Percentiles rank a stretch among this genome's conserved stretches.
These are phyloP conservation scores for Epizoanthus illoricatus DNA, from an alignment of 92 coral and sea anemone species.

Conservation along the genomic window DNA sequence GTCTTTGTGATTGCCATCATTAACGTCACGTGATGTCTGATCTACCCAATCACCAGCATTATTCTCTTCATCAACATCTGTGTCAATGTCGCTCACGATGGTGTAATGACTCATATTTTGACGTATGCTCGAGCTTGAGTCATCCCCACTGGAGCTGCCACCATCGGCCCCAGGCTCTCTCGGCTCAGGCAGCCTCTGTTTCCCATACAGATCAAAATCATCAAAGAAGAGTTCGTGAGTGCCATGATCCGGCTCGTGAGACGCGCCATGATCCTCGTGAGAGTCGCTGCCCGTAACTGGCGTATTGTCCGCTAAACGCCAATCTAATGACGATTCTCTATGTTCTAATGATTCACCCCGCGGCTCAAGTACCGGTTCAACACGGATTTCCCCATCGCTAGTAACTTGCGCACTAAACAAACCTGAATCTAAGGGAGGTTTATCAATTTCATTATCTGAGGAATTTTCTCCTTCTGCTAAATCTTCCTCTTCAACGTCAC, in stretches of 20 bases:
- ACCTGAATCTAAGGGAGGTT: slow-evolving; percentile 45
- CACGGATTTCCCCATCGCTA: background rate
- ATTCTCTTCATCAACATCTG: slow-evolving; percentile 7
- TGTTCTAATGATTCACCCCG: background rate
- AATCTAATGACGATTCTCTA: background rate
- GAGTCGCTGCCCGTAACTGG: slow-evolving; percentile 6
- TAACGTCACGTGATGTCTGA: background rate
- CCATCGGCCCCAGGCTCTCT: slow-evolving; percentile 30
- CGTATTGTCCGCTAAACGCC: background rate
- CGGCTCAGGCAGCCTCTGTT: slow-evolving; percentile 19
- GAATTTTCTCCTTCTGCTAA: slow-evolving; percentile 13
- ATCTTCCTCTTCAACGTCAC: slow-evolving; percentile 20
- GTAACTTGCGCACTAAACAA: slow-evolving; percentile 33
- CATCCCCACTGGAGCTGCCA: slow-evolving; percentile 15
- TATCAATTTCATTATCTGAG: slow-evolving; percentile 16
- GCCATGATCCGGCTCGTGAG: too few species aligned
- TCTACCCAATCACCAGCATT: slow-evolving; percentile 4
- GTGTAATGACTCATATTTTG: slow-evolving; percentile 41
- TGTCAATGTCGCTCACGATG: slow-evolving; percentile 19
- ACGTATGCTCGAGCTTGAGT: slow-evolving; percentile 26
- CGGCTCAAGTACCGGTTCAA: background rate
- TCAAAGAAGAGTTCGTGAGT: slow-evolving; percentile 58
- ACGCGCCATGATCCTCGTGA: slow-evolving; percentile 28
- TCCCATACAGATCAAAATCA: slow-evolving; percentile 68
- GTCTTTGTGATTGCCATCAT: background rate